Conservation (phyloP, 1,140 invertebrate genomes). For the Chironomus striatipennis region DNA sequence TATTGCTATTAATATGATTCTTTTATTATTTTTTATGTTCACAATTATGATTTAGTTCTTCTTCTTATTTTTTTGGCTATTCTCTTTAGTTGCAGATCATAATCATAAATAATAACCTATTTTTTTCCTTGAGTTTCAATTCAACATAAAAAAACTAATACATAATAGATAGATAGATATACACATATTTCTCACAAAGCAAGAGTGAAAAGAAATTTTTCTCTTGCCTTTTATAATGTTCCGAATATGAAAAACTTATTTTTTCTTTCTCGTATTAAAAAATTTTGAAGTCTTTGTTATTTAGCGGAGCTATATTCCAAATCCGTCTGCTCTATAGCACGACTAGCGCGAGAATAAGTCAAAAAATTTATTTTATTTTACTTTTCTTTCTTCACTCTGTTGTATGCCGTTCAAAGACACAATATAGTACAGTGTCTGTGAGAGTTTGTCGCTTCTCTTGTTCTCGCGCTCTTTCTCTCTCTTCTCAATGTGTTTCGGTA, state of each 20-base stretch:
- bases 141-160: slow-evolving; percentile 9
- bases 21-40: not conserved
- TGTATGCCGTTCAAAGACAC: too few relatives aligned
- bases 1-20: not conserved
- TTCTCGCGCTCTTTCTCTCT: too few relatives aligned
- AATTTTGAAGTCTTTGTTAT: not conserved
- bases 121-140: not conserved
- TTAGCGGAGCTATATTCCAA: not conserved
- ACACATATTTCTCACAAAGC: not conserved
- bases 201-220: slow-evolving; percentile 14
- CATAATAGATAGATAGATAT: not conserved
- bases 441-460: too few relatives aligned
- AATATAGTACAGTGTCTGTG: too few relatives aligned
- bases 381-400: not conserved
- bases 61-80: not conserved
- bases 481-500: too few relatives aligned
- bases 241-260: not conserved
- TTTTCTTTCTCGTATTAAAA: not conserved
- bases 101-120: slow-evolving; percentile 15
- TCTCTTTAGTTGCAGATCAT: slow-evolving; percentile 6
- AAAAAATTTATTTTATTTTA: not conserved
- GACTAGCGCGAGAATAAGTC: slow-evolving; percentile 11
- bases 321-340: not conserved
- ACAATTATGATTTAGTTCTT: slow-evolving; percentile 1
- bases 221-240: not conserved